Conservation (phyloP, 2,797 vertebrate species). For the Antennarius maculatus region DNA sequence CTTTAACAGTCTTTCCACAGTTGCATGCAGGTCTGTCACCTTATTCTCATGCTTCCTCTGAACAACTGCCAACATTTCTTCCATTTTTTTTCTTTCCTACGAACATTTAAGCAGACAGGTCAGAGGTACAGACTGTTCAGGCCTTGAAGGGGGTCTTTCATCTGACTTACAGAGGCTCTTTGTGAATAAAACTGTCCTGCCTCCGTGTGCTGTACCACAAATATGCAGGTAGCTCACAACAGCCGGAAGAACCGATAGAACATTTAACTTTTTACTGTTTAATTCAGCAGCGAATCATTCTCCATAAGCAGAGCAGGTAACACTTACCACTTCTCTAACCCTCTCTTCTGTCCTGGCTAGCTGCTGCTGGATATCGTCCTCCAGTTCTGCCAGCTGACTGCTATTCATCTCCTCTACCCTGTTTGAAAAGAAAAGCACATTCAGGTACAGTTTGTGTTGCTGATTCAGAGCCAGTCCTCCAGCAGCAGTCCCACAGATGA, state of each 20-base stretch:
- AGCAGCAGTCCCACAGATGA: neutral
- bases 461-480: constrained; percentile 11
- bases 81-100: constrained; percentile 76
- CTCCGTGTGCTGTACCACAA: constrained; percentile 35
- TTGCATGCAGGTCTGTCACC: constrained; percentile 72
- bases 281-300: neutral
- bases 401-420: constrained; percentile 80
- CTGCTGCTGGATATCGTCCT: constrained; percentile 82
- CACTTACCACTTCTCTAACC: constrained; percentile 78
- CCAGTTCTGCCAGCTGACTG: constrained; percentile 79
- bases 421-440: constrained; percentile 29
- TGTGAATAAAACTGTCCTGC: constrained; percentile 59
- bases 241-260: constrained; percentile 20
- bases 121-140: constrained; percentile 19
- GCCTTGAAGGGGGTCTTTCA: constrained; percentile 66
- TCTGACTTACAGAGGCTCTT: constrained; percentile 68
- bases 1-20: constrained; percentile 74
- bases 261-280: constrained; percentile 1
- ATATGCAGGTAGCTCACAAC: constrained; percentile 49
- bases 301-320: neutral
- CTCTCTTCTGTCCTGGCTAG: constrained; percentile 68
- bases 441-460: constrained; percentile 2
- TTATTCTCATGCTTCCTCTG: constrained; percentile 77
- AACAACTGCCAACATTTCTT: constrained; percentile 62
- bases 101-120: constrained; percentile 64